These are phyloP conservation scores for Hystrix brachyura DNA, from an alignment of 2,113 vertebrate genomes.

Conservation along the genomic window DNA sequence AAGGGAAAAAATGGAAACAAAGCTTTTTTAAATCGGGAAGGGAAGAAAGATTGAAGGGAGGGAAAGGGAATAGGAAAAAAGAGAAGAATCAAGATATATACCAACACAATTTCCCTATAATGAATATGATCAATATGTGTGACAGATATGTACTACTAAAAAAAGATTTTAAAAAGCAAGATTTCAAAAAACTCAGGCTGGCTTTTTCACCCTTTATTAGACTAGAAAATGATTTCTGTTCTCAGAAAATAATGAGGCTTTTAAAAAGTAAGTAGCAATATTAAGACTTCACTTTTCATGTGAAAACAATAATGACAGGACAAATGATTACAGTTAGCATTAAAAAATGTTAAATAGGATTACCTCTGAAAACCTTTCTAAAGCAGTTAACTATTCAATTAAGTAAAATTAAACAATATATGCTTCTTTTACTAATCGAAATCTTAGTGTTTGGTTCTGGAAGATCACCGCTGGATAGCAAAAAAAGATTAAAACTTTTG, in stretches of 20 bases:
- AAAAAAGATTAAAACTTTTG: conserved; percentile 48
- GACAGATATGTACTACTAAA: not conserved
- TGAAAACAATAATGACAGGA: not conserved
- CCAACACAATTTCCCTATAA: not conserved
- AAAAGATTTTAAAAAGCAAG: not conserved
- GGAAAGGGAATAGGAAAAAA: not conserved
- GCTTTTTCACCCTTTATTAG: not conserved
- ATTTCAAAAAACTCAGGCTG: not conserved
- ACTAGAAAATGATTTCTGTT: not conserved
- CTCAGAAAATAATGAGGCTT: conserved; percentile 21
- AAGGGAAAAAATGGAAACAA: not conserved
- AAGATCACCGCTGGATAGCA: not conserved
- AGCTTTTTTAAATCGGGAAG: not conserved
- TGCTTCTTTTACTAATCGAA: not conserved
- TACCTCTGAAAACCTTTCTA: not conserved
- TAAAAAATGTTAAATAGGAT: conserved; percentile 47
- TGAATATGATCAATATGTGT: not conserved
- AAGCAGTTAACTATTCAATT: conserved; percentile 1
- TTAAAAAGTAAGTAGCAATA: not conserved
- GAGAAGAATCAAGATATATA: not conserved
- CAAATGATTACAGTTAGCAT: not conserved
- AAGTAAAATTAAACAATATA: not conserved
- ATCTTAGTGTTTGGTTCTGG: not conserved
- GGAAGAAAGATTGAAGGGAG: not conserved
- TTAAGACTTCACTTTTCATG: not conserved